Evolutionary conservation across 2,113 vertebrate genomes (phyloP).

Genomic region (Brienomyrus brachyistius): DNA sequence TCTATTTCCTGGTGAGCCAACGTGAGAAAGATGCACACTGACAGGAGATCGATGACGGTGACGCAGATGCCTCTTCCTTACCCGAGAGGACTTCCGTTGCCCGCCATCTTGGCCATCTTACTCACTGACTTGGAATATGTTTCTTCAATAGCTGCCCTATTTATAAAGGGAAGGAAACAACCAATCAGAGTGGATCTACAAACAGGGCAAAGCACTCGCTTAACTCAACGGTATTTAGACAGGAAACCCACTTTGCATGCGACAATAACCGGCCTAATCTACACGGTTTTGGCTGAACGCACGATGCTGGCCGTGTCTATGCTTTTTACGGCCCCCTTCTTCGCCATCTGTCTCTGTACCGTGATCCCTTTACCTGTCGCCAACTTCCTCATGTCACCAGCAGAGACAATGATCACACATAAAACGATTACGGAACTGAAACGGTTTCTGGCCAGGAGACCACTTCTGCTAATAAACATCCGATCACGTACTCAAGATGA

Average conservation of each 20-base stretch:
- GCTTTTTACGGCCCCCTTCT: background rate
- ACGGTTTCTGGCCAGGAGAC: background rate
- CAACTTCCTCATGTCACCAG: background rate
- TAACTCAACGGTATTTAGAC: background rate
- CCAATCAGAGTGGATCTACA: background rate
- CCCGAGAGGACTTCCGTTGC: slow-evolving; percentile 82
- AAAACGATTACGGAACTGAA: background rate
- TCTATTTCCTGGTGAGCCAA: background rate
- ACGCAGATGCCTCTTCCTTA: slow-evolving; percentile 43
- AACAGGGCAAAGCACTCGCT: background rate
- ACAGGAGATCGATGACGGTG: background rate
- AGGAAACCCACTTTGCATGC: background rate
- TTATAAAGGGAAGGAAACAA: slow-evolving; percentile 13
- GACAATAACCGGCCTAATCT: background rate
- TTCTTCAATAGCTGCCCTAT: slow-evolving; percentile 85
- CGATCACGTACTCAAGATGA: background rate
- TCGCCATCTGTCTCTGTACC: background rate
- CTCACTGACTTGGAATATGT: slow-evolving; percentile 92
- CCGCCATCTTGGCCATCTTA: slow-evolving; percentile 86
- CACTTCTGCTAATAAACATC: background rate
- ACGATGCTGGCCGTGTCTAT: too few species aligned
- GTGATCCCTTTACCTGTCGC: background rate
- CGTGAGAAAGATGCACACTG: background rate
- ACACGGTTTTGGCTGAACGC: background rate
- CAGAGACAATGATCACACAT: background rate